Conservation (phyloP, 2,797 vertebrate species). For the Manis pentadactyla region DNA sequence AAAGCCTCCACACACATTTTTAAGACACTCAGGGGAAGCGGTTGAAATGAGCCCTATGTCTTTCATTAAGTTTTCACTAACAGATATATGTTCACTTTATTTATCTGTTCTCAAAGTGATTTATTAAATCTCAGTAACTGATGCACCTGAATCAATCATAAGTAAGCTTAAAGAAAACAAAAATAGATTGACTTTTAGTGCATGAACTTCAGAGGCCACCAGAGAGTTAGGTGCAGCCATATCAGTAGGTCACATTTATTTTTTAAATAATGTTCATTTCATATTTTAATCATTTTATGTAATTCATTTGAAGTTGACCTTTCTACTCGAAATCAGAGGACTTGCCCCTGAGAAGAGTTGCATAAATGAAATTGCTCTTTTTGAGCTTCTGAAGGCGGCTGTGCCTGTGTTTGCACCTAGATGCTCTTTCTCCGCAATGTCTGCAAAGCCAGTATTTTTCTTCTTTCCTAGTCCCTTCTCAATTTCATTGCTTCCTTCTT, state of each 20-base stretch:
- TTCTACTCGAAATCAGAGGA: neutral
- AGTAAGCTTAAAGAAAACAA: neutral
- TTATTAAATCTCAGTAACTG: neutral
- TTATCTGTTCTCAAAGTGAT: neutral
- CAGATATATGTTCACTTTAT: neutral
- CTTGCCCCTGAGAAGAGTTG: neutral
- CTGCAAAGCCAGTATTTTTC: neutral
- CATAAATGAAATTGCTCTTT: neutral
- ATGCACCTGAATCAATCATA: neutral
- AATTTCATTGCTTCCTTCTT: neutral
- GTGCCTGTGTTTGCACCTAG: neutral
- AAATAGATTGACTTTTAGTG: neutral
- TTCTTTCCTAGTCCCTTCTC: neutral
- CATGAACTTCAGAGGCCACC: neutral
- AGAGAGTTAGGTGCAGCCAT: neutral
- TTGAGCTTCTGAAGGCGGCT: neutral
- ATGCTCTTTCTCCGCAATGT: neutral
- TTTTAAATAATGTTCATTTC: slow-evolving; percentile 35
- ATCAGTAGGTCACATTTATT: neutral
- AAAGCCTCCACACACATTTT: neutral
- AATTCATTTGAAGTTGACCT: neutral
- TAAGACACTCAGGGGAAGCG: neutral
- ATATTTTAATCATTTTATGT: neutral
- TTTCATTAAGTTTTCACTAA: neutral
- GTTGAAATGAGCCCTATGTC: neutral